These are phyloP conservation scores for Cantharis lateralis DNA, from an alignment of 2,888 invertebrate genomes.

Conservation along the genomic window DNA sequence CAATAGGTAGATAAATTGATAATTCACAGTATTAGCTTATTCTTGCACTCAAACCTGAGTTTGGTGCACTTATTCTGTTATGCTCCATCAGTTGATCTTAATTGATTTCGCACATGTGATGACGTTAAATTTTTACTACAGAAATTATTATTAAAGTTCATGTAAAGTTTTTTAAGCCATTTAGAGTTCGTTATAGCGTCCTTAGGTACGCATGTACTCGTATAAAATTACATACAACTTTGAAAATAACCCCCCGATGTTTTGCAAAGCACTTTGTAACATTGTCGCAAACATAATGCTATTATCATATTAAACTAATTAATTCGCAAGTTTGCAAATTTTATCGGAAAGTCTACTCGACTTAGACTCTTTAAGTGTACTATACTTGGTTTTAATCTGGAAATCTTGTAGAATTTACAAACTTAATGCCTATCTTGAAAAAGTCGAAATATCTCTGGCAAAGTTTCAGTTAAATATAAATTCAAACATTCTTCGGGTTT, in stretches of 20 bases:
- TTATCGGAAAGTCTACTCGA: neutral
- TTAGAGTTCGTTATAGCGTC: too few relatives aligned
- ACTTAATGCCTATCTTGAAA: neutral
- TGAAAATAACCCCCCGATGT: neutral
- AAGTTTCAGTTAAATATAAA: neutral
- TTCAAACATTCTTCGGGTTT: neutral
- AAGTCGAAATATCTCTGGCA: neutral
- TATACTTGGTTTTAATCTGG: neutral
- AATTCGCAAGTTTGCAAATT: neutral
- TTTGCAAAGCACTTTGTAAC: neutral
- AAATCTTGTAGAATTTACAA: neutral
- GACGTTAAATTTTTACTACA: too few relatives aligned
- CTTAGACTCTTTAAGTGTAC: neutral
- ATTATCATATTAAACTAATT: neutral
- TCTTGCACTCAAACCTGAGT: too few relatives aligned
- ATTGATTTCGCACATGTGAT: too few relatives aligned
- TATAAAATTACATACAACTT: neutral
- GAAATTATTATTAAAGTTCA: too few relatives aligned
- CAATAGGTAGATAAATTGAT: too few relatives aligned
- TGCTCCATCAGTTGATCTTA: too few relatives aligned
- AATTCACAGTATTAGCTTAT: too few relatives aligned
- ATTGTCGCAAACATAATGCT: neutral
- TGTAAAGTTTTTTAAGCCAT: too few relatives aligned
- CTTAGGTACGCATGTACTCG: too few relatives aligned
- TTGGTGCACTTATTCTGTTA: too few relatives aligned